Percentiles rank a stretch among this genome's conserved stretches.
Conservation (phyloP, 2,888 invertebrate genomes). For the Trichacis sp. region DNA sequence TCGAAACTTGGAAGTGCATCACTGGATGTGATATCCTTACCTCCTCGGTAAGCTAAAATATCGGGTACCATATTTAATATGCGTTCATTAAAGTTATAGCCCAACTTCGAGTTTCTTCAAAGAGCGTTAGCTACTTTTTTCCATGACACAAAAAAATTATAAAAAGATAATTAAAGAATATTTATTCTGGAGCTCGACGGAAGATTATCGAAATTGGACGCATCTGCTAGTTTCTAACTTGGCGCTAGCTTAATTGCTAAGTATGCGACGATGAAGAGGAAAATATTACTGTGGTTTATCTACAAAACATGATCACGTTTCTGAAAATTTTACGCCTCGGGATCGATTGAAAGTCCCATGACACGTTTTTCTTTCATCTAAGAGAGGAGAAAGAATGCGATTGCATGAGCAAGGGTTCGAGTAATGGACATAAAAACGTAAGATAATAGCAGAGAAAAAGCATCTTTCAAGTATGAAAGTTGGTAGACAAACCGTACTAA, state of each 20-base stretch:
- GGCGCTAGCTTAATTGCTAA: conserved; percentile 54
- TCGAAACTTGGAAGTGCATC: conserved; percentile 65
- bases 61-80: conserved; percentile 66
- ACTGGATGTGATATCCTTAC: conserved; percentile 67
- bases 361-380: too few relatives aligned
- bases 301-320: neutral
- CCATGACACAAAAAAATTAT: neutral
- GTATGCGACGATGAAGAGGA: conserved; percentile 45
- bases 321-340: too few relatives aligned
- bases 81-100: conserved; percentile 49
- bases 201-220: conserved; percentile 49
- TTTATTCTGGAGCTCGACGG: too few relatives aligned
- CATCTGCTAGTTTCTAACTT: conserved; percentile 56
- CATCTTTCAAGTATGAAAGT: neutral
- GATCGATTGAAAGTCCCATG: too few relatives aligned
- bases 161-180: too few relatives aligned
- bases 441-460: neutral
- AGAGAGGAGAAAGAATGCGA: too few relatives aligned
- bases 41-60: conserved; percentile 70
- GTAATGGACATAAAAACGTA: neutral
- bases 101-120: conserved; percentile 42
- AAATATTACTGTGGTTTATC: conserved; percentile 45
- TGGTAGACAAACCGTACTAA: conserved; percentile 47
- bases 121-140: neutral
- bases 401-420: neutral